phyloP scores from a whole-genome alignment of 2,113 vertebrate genomes.

The Mobula hypostoma region DNA sequence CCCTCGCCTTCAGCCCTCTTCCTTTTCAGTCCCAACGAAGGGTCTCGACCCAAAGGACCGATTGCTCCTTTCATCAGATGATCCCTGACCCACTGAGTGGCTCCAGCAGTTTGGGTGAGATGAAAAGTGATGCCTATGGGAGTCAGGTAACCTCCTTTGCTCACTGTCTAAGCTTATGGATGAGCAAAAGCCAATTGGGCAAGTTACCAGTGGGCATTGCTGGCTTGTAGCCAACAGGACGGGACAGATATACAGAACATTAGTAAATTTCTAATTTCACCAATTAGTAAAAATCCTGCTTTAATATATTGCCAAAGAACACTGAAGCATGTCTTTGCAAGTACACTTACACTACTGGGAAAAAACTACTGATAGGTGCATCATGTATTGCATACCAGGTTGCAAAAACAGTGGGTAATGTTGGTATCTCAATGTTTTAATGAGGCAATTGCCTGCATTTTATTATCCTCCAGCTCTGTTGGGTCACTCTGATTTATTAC shows the following conservation, averaged over 20 bases:
- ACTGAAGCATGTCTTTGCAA: background rate
- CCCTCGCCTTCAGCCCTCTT: too few species aligned
- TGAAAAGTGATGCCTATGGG: background rate
- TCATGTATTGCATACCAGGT: background rate
- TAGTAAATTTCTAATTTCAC: background rate
- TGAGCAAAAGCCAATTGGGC: too few species aligned
- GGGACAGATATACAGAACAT: background rate
- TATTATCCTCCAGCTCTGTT: background rate
- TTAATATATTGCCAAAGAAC: background rate
- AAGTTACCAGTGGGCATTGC: too few species aligned
- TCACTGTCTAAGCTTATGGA: background rate
- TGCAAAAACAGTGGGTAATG: background rate
- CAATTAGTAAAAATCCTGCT: background rate
- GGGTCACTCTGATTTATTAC: conserved; percentile 21
- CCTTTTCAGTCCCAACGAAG: too few species aligned
- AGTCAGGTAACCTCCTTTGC: background rate
- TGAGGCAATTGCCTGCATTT: background rate
- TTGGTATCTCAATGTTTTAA: background rate
- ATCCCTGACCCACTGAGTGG: too few species aligned
- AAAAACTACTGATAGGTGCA: background rate
- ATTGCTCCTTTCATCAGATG: too few species aligned
- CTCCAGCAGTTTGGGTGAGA: background rate
- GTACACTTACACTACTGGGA: background rate
- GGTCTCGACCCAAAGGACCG: too few species aligned
- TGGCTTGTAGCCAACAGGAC: background rate